Conservation (phyloP, 2,113 vertebrate genomes). For the Oreochromis aureus region DNA sequence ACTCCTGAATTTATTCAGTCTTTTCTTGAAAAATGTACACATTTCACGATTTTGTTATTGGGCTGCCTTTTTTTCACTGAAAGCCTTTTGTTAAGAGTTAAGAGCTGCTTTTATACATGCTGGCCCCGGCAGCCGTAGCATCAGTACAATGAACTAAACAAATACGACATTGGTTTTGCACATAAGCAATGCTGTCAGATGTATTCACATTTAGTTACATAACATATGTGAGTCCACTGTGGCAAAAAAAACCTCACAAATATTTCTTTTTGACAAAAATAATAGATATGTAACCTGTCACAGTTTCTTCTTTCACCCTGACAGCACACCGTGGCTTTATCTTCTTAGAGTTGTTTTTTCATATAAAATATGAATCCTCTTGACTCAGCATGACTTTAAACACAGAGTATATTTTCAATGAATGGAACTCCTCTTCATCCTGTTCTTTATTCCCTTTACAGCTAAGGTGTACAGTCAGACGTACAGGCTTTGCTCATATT, state of each 20-base stretch:
- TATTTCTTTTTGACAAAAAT: neutral
- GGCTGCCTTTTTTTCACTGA: neutral
- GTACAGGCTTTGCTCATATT: neutral
- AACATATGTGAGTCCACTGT: neutral
- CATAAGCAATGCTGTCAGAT: neutral
- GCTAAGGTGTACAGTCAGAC: neutral
- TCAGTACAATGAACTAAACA: neutral
- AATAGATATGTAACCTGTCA: neutral
- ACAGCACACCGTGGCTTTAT: neutral
- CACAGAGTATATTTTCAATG: neutral
- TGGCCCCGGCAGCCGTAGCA: neutral
- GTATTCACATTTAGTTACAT: neutral
- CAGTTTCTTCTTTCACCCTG: rapidly evolving
- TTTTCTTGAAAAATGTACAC: neutral
- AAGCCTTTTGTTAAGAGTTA: neutral
- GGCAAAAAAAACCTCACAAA: neutral
- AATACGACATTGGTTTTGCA: neutral
- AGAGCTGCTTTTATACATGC: neutral
- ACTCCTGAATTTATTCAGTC: neutral
- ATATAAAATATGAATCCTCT: neutral
- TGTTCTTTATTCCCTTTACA: neutral
- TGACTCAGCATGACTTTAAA: neutral
- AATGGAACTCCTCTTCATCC: neutral
- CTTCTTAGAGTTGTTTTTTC: neutral
- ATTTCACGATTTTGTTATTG: neutral